A percentile compares a stretch with the other conserved stretches of the same genome.
Conservation (phyloP, 2,888 invertebrate genomes). For the Willowsia nigromaculata region DNA sequence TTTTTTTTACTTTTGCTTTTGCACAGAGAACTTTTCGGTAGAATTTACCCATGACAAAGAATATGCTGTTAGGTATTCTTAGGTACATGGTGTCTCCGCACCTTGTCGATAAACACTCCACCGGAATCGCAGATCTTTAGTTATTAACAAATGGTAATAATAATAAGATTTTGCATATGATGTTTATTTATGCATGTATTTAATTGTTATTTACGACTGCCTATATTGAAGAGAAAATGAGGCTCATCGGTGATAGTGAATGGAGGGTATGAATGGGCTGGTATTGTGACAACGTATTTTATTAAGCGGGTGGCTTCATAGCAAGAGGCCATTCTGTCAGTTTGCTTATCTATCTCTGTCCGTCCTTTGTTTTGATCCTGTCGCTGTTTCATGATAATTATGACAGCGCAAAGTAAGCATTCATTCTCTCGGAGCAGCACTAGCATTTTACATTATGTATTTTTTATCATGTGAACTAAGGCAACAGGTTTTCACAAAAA, state of each 20-base stretch:
- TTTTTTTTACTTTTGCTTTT: neutral
- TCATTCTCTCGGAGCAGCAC: neutral
- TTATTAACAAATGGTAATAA: no score
- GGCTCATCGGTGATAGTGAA: neutral
- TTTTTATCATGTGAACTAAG: conserved; percentile 65
- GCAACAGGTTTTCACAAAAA: conserved; percentile 70
- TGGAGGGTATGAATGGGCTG: neutral
- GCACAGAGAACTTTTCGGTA: neutral
- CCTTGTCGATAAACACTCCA: no score
- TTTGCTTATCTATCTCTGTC: neutral
- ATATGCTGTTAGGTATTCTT: no score
- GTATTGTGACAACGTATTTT: no score
- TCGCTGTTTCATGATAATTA: neutral
- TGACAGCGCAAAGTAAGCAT: neutral
- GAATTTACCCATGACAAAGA: neutral
- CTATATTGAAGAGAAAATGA: no score
- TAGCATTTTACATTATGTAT: neutral
- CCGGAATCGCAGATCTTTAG: no score
- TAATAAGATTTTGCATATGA: no score
- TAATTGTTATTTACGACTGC: no score
- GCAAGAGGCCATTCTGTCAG: neutral
- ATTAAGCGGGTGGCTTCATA: neutral
- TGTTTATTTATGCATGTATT: no score
- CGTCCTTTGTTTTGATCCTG: neutral
- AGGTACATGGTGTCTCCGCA: no score